A percentile compares a stretch with the other conserved stretches of the same genome.
Conservation (phyloP, 2,113 vertebrate species). For the Chionodraco myersi region DNA sequence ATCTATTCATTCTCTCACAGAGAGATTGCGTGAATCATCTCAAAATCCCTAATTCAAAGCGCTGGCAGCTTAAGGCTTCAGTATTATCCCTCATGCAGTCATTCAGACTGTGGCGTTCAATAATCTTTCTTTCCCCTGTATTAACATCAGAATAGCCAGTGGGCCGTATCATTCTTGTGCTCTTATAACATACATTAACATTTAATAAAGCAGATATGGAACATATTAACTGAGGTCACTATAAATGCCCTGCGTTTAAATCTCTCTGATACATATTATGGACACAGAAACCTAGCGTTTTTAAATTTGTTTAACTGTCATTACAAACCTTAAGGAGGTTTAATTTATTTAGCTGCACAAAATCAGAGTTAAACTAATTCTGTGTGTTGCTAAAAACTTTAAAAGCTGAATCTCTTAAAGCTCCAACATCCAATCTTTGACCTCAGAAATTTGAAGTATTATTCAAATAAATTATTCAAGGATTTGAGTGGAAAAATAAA, state of each 20-base stretch:
- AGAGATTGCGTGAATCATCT: constrained; percentile 62
- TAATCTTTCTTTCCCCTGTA: constrained; percentile 14
- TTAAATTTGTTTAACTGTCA: background rate
- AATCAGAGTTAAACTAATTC: constrained; percentile 21
- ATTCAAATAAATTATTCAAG: constrained; percentile 72
- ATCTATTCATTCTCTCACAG: constrained; percentile 47
- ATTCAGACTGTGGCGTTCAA: constrained; percentile 34
- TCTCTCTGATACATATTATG: constrained; percentile 5
- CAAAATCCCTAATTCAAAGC: constrained; percentile 59
- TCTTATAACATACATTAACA: constrained; percentile 9
- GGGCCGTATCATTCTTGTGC: background rate
- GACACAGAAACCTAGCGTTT: background rate
- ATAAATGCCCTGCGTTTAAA: constrained; percentile 12
- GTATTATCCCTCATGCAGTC: constrained; percentile 64
- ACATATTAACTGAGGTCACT: background rate
- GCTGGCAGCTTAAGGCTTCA: constrained; percentile 65
- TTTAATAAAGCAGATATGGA: constrained; percentile 14
- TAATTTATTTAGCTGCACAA: constrained; percentile 12
- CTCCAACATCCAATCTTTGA: constrained; percentile 39
- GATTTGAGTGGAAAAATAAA: constrained; percentile 61
- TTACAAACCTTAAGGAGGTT: background rate
- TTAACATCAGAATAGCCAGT: constrained; percentile 42
- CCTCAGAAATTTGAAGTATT: constrained; percentile 53
- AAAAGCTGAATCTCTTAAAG: constrained; percentile 27
- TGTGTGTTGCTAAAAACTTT: constrained; percentile 29